These are phyloP conservation scores for Bos javanicus DNA, from an alignment of 2,113 vertebrate species.

Conservation along the genomic window DNA sequence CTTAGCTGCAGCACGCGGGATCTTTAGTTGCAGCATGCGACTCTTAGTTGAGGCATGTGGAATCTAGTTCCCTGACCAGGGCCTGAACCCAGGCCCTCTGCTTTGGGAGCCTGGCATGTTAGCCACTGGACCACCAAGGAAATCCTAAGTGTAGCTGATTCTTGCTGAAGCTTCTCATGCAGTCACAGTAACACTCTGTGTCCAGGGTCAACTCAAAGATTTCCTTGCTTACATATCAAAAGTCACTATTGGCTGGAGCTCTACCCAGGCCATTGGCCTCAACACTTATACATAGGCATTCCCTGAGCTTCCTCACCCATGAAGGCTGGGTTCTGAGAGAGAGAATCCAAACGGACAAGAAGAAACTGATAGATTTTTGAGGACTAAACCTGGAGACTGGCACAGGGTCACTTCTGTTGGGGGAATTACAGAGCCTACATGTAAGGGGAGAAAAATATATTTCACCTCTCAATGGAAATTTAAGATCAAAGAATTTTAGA, in stretches of 20 bases:
- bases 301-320: not conserved
- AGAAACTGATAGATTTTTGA: not conserved
- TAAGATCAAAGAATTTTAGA: not conserved
- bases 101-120: not conserved
- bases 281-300: not conserved
- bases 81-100: not conserved
- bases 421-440: not conserved
- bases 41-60: not conserved
- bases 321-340: not conserved
- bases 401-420: not conserved
- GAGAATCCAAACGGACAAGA: not conserved
- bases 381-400: not conserved
- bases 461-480: not conserved
- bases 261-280: not conserved
- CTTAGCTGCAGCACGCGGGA: rapidly evolving
- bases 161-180: not conserved
- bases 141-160: not conserved
- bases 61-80: not conserved
- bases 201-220: not conserved
- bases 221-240: not conserved
- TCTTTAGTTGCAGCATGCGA: not conserved
- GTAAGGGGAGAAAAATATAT: not conserved
- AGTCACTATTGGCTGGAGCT: not conserved
- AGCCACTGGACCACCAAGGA: not conserved
- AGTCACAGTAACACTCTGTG: not conserved